Conservation (phyloP, 2,797 vertebrate genomes). For the Dendrocincla tyrannina region DNA sequence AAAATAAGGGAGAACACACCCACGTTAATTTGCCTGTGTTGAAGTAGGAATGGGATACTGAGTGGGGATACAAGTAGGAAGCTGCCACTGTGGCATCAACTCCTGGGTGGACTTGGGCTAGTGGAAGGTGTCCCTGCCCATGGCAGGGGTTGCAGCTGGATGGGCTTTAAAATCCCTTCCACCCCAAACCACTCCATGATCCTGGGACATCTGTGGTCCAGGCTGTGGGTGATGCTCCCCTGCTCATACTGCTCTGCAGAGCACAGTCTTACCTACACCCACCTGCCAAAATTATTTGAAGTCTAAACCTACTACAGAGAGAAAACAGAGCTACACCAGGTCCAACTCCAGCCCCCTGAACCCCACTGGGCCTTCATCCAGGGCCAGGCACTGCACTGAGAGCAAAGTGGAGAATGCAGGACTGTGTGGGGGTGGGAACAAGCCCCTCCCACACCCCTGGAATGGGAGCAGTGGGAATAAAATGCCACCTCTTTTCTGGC, state of each 20-base stretch:
- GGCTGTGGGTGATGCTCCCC: neutral
- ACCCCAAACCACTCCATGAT: rapidly evolving
- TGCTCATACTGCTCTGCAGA: rapidly evolving
- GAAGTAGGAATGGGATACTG: rapidly evolving
- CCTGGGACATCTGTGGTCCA: rapidly evolving
- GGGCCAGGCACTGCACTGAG: rapidly evolving
- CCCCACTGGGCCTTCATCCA: rapidly evolving
- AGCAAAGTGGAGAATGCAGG: neutral
- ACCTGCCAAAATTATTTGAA: rapidly evolving
- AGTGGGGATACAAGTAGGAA: rapidly evolving
- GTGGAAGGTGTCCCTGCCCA: neutral
- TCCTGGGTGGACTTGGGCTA: neutral
- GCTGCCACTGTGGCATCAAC: neutral
- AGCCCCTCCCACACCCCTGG: neutral
- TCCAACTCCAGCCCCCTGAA: neutral
- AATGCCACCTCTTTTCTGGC: rapidly evolving
- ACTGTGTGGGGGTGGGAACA: neutral
- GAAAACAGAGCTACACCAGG: rapidly evolving
- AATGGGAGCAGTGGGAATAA: neutral
- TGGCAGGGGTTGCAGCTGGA: neutral
- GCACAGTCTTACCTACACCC: rapidly evolving
- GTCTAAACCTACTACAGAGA: neutral
- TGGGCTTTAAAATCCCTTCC: neutral
- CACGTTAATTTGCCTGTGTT: neutral
- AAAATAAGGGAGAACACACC: neutral